Percentiles rank a stretch among this genome's conserved stretches.
These are phyloP conservation scores for Acrobasis repandana DNA, from an alignment of 2,888 invertebrate genomes.

Conservation along the genomic window DNA sequence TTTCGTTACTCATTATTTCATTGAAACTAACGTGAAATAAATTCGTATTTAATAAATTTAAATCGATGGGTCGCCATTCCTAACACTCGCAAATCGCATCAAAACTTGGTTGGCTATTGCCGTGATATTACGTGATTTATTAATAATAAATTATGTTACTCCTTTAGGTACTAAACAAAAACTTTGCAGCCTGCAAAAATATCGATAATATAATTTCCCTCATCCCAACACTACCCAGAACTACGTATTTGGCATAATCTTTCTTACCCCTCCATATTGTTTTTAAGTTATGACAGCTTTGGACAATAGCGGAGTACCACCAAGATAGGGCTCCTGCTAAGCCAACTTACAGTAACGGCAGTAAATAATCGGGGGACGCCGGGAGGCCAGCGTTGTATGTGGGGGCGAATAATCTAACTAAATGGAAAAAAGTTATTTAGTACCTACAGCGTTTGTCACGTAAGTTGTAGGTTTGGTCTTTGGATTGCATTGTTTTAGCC, in stretches of 20 bases:
- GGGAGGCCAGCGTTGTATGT: background rate
- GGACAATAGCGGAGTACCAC: constrained; percentile 61
- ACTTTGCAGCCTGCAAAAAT: background rate
- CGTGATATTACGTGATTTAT: too few species aligned
- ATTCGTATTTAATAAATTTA: too few species aligned
- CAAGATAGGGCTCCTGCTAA: constrained; percentile 36
- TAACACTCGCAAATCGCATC: too few species aligned
- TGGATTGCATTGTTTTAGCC: background rate
- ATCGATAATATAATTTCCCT: constrained; percentile 21
- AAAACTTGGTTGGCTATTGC: too few species aligned
- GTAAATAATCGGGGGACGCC: constrained; percentile 6
- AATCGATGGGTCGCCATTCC: too few species aligned
- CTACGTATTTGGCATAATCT: constrained; percentile 46
- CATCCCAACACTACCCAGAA: constrained; percentile 27
- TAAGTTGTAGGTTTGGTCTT: background rate
- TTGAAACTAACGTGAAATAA: too few species aligned
- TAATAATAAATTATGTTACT: too few species aligned
- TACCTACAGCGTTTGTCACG: background rate
- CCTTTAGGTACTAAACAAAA: too few species aligned
- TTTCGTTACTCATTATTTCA: too few species aligned
- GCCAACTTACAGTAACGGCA: constrained; percentile 1
- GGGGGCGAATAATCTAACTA: background rate
- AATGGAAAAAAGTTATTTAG: constrained; percentile 4
- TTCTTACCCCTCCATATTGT: constrained; percentile 59
- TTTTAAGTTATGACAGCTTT: constrained; percentile 70